Evolutionary conservation across 1,140 invertebrate species (phyloP), one percentile per base, ranked within the genome.

Genomic region (Temnothorax curvispinosus): DNA sequence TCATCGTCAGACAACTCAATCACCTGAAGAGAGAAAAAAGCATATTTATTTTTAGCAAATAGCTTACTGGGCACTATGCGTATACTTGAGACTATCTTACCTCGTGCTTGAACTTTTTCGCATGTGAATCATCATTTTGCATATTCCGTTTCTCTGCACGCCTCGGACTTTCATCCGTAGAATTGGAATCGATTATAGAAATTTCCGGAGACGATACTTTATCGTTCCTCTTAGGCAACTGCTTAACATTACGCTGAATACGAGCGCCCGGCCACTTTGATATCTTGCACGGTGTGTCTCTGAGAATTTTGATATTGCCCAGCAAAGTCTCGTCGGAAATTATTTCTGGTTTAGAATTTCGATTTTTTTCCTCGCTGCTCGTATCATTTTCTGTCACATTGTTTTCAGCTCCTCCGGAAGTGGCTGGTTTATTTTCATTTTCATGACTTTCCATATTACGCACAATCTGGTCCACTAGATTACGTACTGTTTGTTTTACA

Each of bases 1-100:
- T 95, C 95, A 65, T 95, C 95, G 54, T 95, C 95, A 0, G 95
- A 95, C 54, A 95, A 90, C 76, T 95, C 94, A 52, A 95, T 95
- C 2, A 95, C 88, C 94, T 95, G 47, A 62, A 13, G 0, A 11
- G 47, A 54, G 13, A 87, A 82, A 74, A 47, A n/a, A 27, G 27
- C 27, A 27, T 27, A 27, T 27, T 62, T 60, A 64, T 41, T 35
- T 65, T 65, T 47, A 13, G 9, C 8, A 35, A 88, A 75, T 89
- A 38, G 44, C 64, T 62, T 81, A 2, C 35, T 71, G 44, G 13
- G 77, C n/a, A 62, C 84, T 21, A 56, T 56, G 56, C 8, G 54
- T 64, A 58, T 64, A 58, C 86, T 58, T 52, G 13, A 54, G 2
- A 67, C 62, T 85, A 90, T 91, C 60, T 90, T 91, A 94, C 94